Percentiles rank a stretch among this genome's conserved stretches.
Conservation (phyloP, 2,113 vertebrate species). For the Cyanoderma ruficeps region DNA sequence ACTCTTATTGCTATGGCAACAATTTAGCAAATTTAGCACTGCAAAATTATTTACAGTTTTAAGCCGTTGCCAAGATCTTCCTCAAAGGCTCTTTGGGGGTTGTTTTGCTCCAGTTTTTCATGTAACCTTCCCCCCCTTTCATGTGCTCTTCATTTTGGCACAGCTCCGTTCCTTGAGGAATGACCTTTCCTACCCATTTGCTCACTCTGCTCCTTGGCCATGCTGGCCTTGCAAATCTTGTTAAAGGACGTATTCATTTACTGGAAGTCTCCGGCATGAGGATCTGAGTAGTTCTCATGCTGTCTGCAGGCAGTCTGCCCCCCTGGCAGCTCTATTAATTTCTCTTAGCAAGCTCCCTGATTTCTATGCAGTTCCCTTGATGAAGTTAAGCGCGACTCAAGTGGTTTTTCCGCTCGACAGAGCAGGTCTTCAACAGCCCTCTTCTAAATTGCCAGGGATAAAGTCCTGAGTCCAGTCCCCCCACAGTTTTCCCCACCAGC, state of each 20-base stretch:
- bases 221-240: not conserved
- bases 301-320: conserved; percentile 17
- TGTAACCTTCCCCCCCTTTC: not conserved
- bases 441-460: not conserved
- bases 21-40: not conserved
- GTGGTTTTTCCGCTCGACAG: not conserved
- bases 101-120: not conserved
- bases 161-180: not conserved
- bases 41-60: not conserved
- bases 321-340: conserved; percentile 33
- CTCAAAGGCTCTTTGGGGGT: not conserved
- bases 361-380: conserved; percentile 36
- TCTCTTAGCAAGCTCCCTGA: conserved; percentile 23
- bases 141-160: not conserved
- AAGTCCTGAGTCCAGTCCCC: not conserved
- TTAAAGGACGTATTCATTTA: conserved; percentile 17
- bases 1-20: not conserved
- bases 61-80: not conserved
- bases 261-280: conserved; percentile 33
- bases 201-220: not conserved
- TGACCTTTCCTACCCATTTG: not conserved
- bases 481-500: not conserved
- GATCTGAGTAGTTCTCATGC: not conserved
- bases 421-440: conserved; percentile 18
- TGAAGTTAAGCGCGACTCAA: conserved; percentile 11